phyloP scores from a whole-genome alignment of 2,797 vertebrate species.

The Microcaecilia unicolor region DNA sequence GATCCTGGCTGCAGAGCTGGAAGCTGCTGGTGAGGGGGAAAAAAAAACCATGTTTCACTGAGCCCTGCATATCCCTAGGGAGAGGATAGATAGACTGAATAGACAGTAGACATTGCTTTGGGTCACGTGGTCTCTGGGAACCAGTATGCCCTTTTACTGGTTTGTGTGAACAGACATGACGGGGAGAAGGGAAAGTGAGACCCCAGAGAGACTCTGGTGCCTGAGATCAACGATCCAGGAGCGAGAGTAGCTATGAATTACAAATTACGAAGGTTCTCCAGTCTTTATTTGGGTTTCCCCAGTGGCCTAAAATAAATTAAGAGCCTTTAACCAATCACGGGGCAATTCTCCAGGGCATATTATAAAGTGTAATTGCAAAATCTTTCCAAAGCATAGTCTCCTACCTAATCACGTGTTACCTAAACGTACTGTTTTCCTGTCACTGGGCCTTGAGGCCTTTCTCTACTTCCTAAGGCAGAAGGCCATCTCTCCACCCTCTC shows the following conservation, averaged over 20 bases:
- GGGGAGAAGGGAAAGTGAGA: no score
- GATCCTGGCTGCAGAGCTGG: no score
- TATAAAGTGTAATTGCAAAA: no score
- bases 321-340: background rate
- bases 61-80: background rate
- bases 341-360: no score
- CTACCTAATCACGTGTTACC: no score
- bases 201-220: no score
- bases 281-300: background rate
- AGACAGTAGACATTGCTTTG: rapidly evolving
- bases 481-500: no score
- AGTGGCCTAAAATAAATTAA: background rate
- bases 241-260: background rate
- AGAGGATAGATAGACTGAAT: background rate
- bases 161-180: conserved; percentile 24
- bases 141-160: background rate
- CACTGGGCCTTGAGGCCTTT: no score
- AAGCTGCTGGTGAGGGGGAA: conserved; percentile 28
- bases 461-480: no score
- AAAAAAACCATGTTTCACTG: conserved; percentile 21
- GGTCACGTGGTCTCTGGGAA: background rate
- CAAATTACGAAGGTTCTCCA: no score
- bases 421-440: no score
- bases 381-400: no score
- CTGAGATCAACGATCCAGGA: conserved; percentile 14